Conservation (phyloP, 2,888 invertebrate genomes). For the Papilio elwesi region DNA sequence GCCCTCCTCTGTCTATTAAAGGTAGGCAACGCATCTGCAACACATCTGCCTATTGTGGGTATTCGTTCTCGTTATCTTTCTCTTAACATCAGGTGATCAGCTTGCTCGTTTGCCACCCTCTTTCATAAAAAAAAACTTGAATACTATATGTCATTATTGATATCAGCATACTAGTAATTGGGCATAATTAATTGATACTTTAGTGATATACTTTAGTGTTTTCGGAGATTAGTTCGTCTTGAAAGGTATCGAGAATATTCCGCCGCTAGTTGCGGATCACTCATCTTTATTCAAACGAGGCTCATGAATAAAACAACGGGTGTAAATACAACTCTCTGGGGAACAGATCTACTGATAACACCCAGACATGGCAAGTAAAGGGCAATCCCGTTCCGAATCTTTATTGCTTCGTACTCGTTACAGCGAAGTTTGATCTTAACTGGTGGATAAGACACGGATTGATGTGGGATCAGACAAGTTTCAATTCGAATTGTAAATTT, state of each 20-base stretch:
- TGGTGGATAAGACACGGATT: slow-evolving; percentile 61
- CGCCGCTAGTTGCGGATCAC: slow-evolving; percentile 57
- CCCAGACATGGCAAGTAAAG: slow-evolving; percentile 47
- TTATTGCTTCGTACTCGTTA: slow-evolving; percentile 61
- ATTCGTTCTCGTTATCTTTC: too few species aligned
- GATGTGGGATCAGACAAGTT: slow-evolving; percentile 66
- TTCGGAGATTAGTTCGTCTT: slow-evolving; percentile 47
- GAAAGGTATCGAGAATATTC: slow-evolving; percentile 61
- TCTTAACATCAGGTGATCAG: too few species aligned
- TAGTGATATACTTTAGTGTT: not conserved
- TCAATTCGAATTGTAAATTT: slow-evolving; percentile 59
- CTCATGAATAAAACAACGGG: slow-evolving; percentile 78
- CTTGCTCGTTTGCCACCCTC: too few species aligned
- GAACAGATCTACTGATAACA: slow-evolving; percentile 69
- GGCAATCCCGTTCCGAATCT: slow-evolving; percentile 69
- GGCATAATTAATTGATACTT: too few species aligned
- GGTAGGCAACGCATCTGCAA: too few species aligned
- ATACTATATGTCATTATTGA: too few species aligned
- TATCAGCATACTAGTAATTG: too few species aligned
- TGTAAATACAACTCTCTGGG: slow-evolving; percentile 70
- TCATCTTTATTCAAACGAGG: slow-evolving; percentile 78
- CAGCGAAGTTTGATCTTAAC: slow-evolving; percentile 60
- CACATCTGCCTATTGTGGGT: too few species aligned
- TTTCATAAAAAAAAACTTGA: too few species aligned
- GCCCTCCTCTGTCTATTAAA: too few species aligned